Evolutionary conservation across 2,797 vertebrate species (phyloP).

Genomic region (Dromococcyx pavoninus): DNA sequence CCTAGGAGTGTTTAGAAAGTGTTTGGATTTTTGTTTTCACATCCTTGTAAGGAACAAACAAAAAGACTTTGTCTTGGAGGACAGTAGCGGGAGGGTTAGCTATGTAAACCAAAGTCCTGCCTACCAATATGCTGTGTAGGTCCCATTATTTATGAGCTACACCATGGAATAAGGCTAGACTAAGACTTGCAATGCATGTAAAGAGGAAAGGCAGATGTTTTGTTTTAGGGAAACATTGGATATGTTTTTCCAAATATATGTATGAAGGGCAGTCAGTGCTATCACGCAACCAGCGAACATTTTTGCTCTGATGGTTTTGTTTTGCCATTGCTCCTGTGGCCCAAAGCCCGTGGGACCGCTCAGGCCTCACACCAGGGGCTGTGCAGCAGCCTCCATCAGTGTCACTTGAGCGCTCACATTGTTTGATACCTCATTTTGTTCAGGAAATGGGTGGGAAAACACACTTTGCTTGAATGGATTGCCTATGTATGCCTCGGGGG

Average conservation of each 20-base stretch:
- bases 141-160: neutral
- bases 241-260: neutral
- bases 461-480: neutral
- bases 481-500: neutral
- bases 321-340: neutral
- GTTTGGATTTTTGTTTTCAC: neutral
- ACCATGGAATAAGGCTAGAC: neutral
- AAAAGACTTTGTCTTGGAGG: neutral
- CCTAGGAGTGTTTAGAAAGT: neutral
- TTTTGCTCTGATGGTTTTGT: neutral
- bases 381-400: neutral
- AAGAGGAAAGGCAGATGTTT: neutral
- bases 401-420: neutral
- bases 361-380: neutral
- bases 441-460: neutral
- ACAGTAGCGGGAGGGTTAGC: neutral
- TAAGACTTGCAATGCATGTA: neutral
- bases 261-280: neutral
- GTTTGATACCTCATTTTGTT: neutral
- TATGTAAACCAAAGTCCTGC: neutral
- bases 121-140: neutral
- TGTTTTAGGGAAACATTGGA: neutral
- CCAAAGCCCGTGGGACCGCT: accelerated
- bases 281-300: neutral
- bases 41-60: neutral